Evolutionary conservation across 1,140 invertebrate genomes (phyloP), one percentile per base, ranked within the genome.

Genomic region (Brachionus calyciflorus): DNA sequence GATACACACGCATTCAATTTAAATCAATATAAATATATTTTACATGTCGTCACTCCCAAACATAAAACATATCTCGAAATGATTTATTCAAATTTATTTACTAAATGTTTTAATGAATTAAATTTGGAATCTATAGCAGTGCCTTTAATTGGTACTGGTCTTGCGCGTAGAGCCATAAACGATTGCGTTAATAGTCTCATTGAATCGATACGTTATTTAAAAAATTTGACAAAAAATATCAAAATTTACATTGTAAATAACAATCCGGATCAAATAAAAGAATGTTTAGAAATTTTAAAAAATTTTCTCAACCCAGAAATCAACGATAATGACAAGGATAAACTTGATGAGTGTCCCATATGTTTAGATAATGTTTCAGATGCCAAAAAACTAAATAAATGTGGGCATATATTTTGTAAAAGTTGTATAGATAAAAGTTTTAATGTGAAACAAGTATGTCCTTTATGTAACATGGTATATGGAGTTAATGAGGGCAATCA

Each of bases 401-500:
- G 60, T 46, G 12, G 24, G 4, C 60, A 65, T 19, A 10, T 10
- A 21, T 65, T 65, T 44, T 41, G 37, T 65, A 0, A 19, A 65
- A 24, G 2, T 41, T 65, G 60, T n/a, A 65, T 65, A 21, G 37
- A 65, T 10, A 17, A 65, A 65, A 41, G 17, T 19, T 65, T 65
- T 24, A 65, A 12, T 30, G 19, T 24, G 1, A 65, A 26, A 70
- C 51, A 76, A 12, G 28, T 76, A 21, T 79, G 78, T 68, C 78
- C 78, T 37, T 41, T 55, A 9, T 79, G 78, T 68, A 49, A 46
- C 10, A 51, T 44, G 1, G 46, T 77, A 14, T 79, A 77, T 44
- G 78, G 73, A 10, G 19, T 41, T 6, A 9, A 76, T 17, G 76
- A 17, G 7, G 79, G 79, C 12, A 76, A 77, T 28, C 76, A 76